Base-by-base conservation (phyloP, 1,140 invertebrate genomes). In the Sycophila sp. region DNA sequence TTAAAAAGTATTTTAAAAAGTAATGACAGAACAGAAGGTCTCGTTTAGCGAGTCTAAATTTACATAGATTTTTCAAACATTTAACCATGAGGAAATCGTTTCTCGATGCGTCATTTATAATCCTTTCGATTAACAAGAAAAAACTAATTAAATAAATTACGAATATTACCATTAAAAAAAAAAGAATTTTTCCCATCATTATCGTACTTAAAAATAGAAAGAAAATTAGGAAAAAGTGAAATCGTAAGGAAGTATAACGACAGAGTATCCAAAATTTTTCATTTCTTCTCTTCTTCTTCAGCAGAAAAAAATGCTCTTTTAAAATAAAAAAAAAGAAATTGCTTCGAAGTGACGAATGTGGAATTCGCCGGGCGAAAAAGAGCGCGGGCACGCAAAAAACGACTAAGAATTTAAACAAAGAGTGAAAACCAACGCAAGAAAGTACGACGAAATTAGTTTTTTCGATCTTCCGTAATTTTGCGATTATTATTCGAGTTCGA, bases 221-320 rank as follows among this genome's bases (percentile, higher is more conserved):
- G 36, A 55, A 53, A 63, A 63, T 34, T 47, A 36, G 51, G 32
- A 7, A 55, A 42, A 42, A 69, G 13, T 36, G 19, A 34, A 47
- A 38, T 17, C 6, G 13, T 42, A 66, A 40, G 6, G 5, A 22
- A 56, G 45, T 45, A 26, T 53, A 42, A 62, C 62, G 30, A 60
- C 56, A 63, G 19, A 63, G 26, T 55, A 63, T 55, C 49, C 24
- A n/a, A 63, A 60, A 55, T 63, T 69, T 45, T 70, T 42, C 59
- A 55, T 63, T 70, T 42, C 8, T 56, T 56, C 38, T 64, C 59
- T 63, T 63, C 59, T 63, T 63, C n/a, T n/a, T n/a, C n/a, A n/a
- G n/a, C n/a, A n/a, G n/a, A n/a, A 45, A 69, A 69, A 42, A 51
- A 70, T 34, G 22, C 58, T 63, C 26, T 3, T 26, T 32, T 24